Base-by-base conservation (phyloP, 2,113 vertebrate genomes). In the Prinia subflava region DNA sequence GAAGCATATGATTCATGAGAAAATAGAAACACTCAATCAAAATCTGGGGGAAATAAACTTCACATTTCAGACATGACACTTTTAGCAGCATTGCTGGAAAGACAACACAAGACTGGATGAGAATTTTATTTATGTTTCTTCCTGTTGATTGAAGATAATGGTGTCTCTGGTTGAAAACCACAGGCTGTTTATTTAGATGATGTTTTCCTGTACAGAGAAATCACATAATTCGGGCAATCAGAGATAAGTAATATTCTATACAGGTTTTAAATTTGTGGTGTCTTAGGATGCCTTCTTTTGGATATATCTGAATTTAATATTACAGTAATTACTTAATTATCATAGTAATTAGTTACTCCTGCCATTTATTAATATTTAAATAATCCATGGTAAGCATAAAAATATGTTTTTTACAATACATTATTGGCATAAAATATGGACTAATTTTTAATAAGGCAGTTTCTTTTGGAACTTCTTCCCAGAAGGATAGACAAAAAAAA, bases 41-140 rank as follows among this genome's bases (percentile, higher is more conserved):
- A 88, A 89, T 41, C 9, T 77, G 19, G 13, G 50, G 50, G 25
- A 86, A 91, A 75, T 52, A 63, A 82, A 6, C 28, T 53, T 67
- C 49, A 31, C 13, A 24, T 68, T 62, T 59, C 70, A 17, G 49
- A 57, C 4, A 46, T 0, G 0, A 3, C 14, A 47, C 39, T 76
- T 41, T 4, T 41, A 27, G 22, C 25, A 39, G 7, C 22, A 35
- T 44, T 89, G 18, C 25, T 68, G 37, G 63, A 67, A 82, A 53
- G 31, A 14, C 20, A 83, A 8, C 0, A 0, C 9, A 68, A 64
- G 28, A 17, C 13, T 67, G 30, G 37, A 53, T 41, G 57, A 41
- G 21, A 82, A 49, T 89, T 94, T 49, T 70, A 42, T 78, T 37
- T 49, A 52, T 67, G 14, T 12, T 89, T 84, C 39, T 76, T 89